These are phyloP conservation scores for Pangasius larnaudii DNA, from an alignment of 2,797 vertebrate genomes.

Conservation along the genomic window DNA sequence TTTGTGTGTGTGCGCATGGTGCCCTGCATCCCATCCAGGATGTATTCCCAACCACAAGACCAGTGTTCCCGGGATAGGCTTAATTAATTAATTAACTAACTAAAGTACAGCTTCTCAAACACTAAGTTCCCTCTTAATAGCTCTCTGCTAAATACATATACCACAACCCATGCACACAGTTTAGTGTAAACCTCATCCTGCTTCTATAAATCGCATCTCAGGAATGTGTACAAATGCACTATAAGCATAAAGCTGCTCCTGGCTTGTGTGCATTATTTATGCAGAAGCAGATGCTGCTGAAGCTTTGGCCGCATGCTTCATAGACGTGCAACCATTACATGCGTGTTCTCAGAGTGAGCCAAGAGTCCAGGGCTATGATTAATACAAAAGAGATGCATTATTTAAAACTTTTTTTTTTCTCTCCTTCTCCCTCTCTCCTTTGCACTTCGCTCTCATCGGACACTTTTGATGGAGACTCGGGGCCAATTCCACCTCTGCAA, in stretches of 20 bases:
- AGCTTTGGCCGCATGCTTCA: conserved; percentile 37
- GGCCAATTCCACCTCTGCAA: not conserved
- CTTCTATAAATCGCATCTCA: conserved; percentile 36
- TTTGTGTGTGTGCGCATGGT: too few relatives aligned
- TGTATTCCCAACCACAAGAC: not conserved
- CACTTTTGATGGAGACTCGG: not conserved
- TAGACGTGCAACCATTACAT: conserved; percentile 31
- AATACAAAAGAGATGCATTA: conserved; percentile 43
- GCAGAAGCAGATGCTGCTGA: conserved; percentile 46
- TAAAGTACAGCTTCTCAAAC: not conserved
- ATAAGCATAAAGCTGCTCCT: conserved; percentile 34
- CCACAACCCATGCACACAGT: conserved; percentile 17
- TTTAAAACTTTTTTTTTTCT: conserved; percentile 24
- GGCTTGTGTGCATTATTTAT: conserved; percentile 54
- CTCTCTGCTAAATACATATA: not conserved
- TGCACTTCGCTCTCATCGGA: not conserved
- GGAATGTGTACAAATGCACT: conserved; percentile 33
- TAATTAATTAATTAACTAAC: not conserved
- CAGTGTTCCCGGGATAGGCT: not conserved
- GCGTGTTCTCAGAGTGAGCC: conserved; percentile 29
- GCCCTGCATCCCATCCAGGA: not conserved
- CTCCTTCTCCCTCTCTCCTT: not conserved
- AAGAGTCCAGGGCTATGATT: conserved; percentile 42
- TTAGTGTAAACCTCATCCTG: conserved; percentile 26
- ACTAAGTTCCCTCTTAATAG: not conserved